Base-by-base conservation (phyloP, 2,888 invertebrate species). In the Caenorhabditis japonica region DNA sequence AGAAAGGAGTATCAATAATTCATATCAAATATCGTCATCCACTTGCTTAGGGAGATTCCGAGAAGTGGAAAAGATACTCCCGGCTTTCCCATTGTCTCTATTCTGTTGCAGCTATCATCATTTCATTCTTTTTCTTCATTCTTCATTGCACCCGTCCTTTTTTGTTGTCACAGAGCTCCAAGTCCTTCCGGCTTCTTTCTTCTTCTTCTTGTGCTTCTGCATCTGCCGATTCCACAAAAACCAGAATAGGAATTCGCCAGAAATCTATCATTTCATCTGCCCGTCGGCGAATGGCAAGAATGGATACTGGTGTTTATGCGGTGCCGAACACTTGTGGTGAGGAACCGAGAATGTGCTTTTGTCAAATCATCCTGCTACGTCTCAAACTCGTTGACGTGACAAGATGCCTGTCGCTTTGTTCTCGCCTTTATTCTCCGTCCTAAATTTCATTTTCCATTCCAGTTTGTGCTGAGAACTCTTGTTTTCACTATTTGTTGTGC, bases 301-400 rank as follows among this genome's bases (percentile, higher is more conserved):
- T 43, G 23, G 46, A 34, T 25, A 43, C 43, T 51, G 62, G 46
- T 64, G 55, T 56, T 56, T 55, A 55, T 64, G 64, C 36, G 41
- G 56, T 43, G 38, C 41, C 38, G 59, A 68, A 68, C 58, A 59
- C 52, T 59, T 68, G 58, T 58, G 58, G 58, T 38, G 55, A 46
- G 58, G 58, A 34, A 66, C 58, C 27, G 58, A 66, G 44, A 38
- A 62, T 70, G 61, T 70, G 71, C 62, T 56, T 71, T 71, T 71
- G 62, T 58, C 71, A 62, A 71, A 71, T 71, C 71, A 71, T 71
- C 38, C 58, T 49, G 38, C 47, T 49, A 27, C 49, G 66, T 56
- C 43, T 49, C 43, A 56, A 51, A 66, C 49, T 39, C 66, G 66
- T 56, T 58, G 66, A 66, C 66, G 43, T 58, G 66, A 66, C 66